phyloP scores from a whole-genome alignment of 2,113 vertebrate genomes.

The Charadrius vociferus region DNA sequence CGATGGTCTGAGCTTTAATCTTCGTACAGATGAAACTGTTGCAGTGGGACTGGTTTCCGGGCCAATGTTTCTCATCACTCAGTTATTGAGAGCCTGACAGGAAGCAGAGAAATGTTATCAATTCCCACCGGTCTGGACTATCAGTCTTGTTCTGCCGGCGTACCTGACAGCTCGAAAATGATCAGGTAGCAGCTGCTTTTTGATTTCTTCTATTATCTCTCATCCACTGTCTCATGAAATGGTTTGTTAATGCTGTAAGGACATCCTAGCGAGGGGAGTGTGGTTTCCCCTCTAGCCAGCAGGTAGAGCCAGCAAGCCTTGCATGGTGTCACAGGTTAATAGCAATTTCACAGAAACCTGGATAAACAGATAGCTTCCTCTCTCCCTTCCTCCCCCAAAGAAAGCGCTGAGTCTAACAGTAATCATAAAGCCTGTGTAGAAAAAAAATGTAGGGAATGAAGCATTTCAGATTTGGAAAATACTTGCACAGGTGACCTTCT shows the following conservation, averaged over 20 bases:
- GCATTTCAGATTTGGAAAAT: not conserved
- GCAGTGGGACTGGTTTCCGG: not conserved
- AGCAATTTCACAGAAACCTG: not conserved
- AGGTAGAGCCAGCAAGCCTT: conserved; percentile 71
- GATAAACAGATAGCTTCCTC: conserved; percentile 1
- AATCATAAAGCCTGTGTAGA: not conserved
- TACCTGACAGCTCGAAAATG: not conserved
- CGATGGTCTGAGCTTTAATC: not conserved
- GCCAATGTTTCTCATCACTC: conserved; percentile 26
- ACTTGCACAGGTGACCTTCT: not conserved
- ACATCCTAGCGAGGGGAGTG: not conserved
- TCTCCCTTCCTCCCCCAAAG: not conserved
- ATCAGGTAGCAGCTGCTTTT: conserved; percentile 50
- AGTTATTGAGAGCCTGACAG: conserved; percentile 15
- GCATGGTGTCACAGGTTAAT: not conserved
- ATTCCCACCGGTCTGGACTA: not conserved
- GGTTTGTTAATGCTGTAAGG: conserved; percentile 8
- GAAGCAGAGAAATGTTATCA: conserved; percentile 30
- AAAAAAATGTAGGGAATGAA: not conserved
- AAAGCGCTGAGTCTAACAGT: not conserved
- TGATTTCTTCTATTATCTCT: conserved; percentile 41
- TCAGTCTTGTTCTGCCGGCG: conserved; percentile 20
- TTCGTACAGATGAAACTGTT: not conserved
- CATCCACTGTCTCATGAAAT: not conserved
- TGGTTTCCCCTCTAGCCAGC: conserved; percentile 46